These are phyloP conservation scores for Blera fallax DNA, from an alignment of 2,888 invertebrate species.

Conservation along the genomic window DNA sequence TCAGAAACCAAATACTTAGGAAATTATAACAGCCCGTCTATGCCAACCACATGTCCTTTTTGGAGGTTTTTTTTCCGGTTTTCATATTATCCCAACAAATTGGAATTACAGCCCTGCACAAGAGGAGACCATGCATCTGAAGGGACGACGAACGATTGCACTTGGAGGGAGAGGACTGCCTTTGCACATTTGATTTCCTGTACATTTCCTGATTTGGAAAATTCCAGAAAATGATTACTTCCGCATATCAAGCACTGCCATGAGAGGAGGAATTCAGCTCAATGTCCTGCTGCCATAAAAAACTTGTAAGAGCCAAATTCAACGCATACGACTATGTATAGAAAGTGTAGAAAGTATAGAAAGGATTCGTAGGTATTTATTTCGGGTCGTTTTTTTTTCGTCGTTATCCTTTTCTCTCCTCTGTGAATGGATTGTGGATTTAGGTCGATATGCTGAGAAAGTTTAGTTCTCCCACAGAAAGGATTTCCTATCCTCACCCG, in stretches of 20 bases:
- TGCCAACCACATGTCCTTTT: slow-evolving; percentile 13
- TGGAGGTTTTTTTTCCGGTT: not conserved
- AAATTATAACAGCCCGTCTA: slow-evolving; percentile 39
- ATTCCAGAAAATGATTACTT: slow-evolving; percentile 62
- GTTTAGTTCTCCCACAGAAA: not conserved
- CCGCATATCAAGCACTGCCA: slow-evolving; percentile 32
- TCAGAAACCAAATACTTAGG: slow-evolving; percentile 57
- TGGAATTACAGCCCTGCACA: slow-evolving; percentile 9
- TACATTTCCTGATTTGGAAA: slow-evolving; percentile 62
- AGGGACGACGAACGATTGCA: not conserved
- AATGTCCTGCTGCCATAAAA: too few species aligned
- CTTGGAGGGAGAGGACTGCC: not conserved
- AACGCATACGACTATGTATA: not conserved
- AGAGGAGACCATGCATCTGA: not conserved
- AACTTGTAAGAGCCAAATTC: not conserved
- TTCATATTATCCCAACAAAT: slow-evolving; percentile 28
- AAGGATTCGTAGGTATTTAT: slow-evolving; percentile 37
- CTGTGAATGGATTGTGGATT: not conserved
- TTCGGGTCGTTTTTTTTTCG: not conserved
- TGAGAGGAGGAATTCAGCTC: not conserved
- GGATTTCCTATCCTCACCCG: not conserved
- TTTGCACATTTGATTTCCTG: slow-evolving; percentile 52
- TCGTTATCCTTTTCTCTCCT: not conserved
- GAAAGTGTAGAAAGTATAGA: not conserved
- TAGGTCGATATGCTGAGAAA: slow-evolving; percentile 9